Percentiles rank a stretch among this genome's conserved stretches.
phyloP scores from a whole-genome alignment of 2,888 invertebrate genomes.

The Bedellia somnulentella region DNA sequence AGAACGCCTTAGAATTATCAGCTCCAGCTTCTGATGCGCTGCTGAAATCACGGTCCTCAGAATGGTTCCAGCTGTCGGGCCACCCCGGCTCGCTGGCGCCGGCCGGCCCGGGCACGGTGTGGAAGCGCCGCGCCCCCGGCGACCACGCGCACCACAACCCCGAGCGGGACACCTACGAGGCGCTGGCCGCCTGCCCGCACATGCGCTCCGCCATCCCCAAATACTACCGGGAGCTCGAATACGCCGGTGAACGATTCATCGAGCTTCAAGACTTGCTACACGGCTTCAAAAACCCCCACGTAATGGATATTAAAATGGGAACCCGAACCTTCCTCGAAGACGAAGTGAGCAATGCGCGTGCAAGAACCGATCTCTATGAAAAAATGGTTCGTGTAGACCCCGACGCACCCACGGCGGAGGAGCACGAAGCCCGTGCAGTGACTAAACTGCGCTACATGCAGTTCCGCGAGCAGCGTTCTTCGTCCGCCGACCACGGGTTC shows the following conservation, averaged over 20 bases:
- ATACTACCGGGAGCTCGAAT: constrained; percentile 81
- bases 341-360: constrained; percentile 86
- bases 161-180: constrained; percentile 78
- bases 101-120: constrained; percentile 90
- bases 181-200: constrained; percentile 72
- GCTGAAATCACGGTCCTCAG: constrained; percentile 68
- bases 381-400: constrained; percentile 95
- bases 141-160: constrained; percentile 73
- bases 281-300: constrained; percentile 87
- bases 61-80: constrained; percentile 92
- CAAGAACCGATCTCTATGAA: constrained; percentile 86
- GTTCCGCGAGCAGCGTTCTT: constrained; percentile 91
- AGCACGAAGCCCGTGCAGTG: constrained; percentile 79
- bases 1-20: constrained; percentile 90
- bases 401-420: constrained; percentile 80
- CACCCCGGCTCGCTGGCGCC: constrained; percentile 92
- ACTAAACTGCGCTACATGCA: constrained; percentile 97
- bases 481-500: constrained; percentile 90
- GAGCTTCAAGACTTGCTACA: constrained; percentile 93
- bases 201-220: constrained; percentile 76
- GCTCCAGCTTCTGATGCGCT: constrained; percentile 88
- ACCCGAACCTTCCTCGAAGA: constrained; percentile 93
- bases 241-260: constrained; percentile 82
- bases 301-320: constrained; percentile 98
- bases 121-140: constrained; percentile 80